Base-by-base conservation (phyloP, 2,888 invertebrate genomes). In the Microplitis deprimator region DNA sequence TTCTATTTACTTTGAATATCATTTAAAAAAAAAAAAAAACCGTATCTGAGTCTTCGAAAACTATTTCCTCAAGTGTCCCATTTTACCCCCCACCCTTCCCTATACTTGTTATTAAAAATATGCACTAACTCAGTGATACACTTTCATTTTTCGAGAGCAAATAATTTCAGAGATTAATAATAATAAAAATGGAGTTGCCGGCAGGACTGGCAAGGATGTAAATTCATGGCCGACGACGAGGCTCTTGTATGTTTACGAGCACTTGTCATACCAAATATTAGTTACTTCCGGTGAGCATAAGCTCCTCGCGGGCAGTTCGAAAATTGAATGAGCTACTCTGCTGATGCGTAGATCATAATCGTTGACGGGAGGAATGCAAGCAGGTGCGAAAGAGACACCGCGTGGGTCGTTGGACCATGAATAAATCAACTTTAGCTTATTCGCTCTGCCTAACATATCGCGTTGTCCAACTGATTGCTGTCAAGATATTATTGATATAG, bases 361-460 rank as follows among this genome's bases (percentile, higher is more conserved):
- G 80, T 77, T 84, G 83, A 82, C 84, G 80, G 79, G 79, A 81
- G 84, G 82, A 82, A 83, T 81, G 83, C 81, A 77, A 75, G 83
- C 86, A 86, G 85, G 85, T 87, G 86, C 84, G 83, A 87, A 85
- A 81, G 82, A 77, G 79, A 77, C 74, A 80, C 83, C 83, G 84
- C 83, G 83, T 84, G 83, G 83, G 84, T 81, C 77, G 82, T 17
- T 75, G 74, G 61, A 75, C 73, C 79, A 79, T 77, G 79, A 81
- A 81, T 81, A 81, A 81, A 81, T 81, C 79, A 78, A 79, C 78
- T 78, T 77, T 77, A 77, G 74, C 76, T 72, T 77, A 64, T 72
- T 68, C 64, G 38, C 68, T 71, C 71, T 50, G 50, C 72, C 29
- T 29, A 29, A 29, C 29, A 29, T 29, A 29, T 29, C 29, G 29